Evolutionary conservation across 2,113 vertebrate species (phyloP), one percentile per base, ranked within the genome.

Genomic region (Salvelinus namaycush): DNA sequence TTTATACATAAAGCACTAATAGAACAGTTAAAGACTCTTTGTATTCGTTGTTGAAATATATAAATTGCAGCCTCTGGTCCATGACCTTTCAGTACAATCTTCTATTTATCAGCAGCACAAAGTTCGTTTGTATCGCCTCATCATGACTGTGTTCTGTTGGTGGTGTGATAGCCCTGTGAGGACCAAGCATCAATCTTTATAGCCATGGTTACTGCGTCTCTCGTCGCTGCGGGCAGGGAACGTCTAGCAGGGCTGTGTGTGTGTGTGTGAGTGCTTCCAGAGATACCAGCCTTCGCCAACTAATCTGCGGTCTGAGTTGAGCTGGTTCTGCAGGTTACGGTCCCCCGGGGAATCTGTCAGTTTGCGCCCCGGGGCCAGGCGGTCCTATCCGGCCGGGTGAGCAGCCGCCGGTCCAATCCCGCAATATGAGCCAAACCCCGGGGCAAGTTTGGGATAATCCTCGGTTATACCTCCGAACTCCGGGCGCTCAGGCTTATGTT

Each of bases 221-320:
- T 84, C 68, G 70, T 76, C 2, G 88, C 91, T 87, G 49, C 76
- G 76, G 91, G 88, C 87, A 4, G 44, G 68, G 62, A 81, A 72
- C 88, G 72, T 82, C 81, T 76, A 78, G 74, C 77, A 79, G 78
- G 64, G 66, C 3, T 44, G 8, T 44, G 39, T 44, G 39, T 44
- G 39, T 44, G 2, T 72, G 76, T 82, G 88, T 84, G 81, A 69
- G 64, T 86, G 76, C 83, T 84, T 78, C 39, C 49, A 75, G 74
- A 92, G 92, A 93, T 93, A 92, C 90, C 89, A 89, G 86, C 82
- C 81, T 76, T 80, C 81, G 79, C 84, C 81, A 83, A 83, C 83
- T 93, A 92, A 92, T 93, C 90, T 88, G 83, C 79, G 84, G 72
- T 81, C 75, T 75, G 85, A 85, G 87, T 24, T 69, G 73, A 70